phyloP scores from a whole-genome alignment of 2,797 vertebrate species.

The Mus spretus region DNA sequence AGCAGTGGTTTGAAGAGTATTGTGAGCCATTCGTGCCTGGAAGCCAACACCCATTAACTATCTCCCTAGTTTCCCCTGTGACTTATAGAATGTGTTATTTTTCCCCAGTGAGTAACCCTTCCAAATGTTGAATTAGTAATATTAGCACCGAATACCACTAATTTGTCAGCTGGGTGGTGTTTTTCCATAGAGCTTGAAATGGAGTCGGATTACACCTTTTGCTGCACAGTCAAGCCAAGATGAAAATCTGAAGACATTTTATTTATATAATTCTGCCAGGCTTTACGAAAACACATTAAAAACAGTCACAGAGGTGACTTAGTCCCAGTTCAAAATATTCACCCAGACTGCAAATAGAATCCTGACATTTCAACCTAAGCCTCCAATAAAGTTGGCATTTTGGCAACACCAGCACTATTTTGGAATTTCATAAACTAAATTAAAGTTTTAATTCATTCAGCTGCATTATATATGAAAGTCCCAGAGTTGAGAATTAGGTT shows the following conservation, averaged over 20 bases:
- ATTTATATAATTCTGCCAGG: slow-evolving; percentile 81
- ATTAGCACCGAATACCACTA: slow-evolving; percentile 89
- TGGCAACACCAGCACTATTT: background rate
- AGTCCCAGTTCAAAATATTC: slow-evolving; percentile 47
- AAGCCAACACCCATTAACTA: slow-evolving; percentile 90
- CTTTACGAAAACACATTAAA: slow-evolving; percentile 74
- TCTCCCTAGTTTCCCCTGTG: slow-evolving; percentile 88
- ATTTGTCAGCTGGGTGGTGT: slow-evolving; percentile 87
- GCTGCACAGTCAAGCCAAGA: slow-evolving; percentile 79
- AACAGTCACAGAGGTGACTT: slow-evolving; percentile 61
- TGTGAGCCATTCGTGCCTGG: slow-evolving; percentile 78
- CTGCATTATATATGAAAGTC: slow-evolving; percentile 12
- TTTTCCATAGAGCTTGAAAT: slow-evolving; percentile 85
- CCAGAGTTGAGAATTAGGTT: background rate
- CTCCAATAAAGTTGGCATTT: slow-evolving; percentile 53
- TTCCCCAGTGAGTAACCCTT: slow-evolving; percentile 87
- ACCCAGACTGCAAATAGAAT: slow-evolving; percentile 64
- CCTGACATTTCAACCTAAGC: slow-evolving; percentile 65
- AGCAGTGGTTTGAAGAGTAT: slow-evolving; percentile 85
- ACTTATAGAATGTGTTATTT: slow-evolving; percentile 89
- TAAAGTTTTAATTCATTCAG: slow-evolving; percentile 60
- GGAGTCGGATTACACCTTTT: slow-evolving; percentile 85
- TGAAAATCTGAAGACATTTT: slow-evolving; percentile 83
- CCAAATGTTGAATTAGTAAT: slow-evolving; percentile 90
- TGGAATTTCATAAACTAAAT: slow-evolving; percentile 57